Conservation (phyloP, 2,113 vertebrate genomes). For the Haliaeetus leucogaster region DNA sequence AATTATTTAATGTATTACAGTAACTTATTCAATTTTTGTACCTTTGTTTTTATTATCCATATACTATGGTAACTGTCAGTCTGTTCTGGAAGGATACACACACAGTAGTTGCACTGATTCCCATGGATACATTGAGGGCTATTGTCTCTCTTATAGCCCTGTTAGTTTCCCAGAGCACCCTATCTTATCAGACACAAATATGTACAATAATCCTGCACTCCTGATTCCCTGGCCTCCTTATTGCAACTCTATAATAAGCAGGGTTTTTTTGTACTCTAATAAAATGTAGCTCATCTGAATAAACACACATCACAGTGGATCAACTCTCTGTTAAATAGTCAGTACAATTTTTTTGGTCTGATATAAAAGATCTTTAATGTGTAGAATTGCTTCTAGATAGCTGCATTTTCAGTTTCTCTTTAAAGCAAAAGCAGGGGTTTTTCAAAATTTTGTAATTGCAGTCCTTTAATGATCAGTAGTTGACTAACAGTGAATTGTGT, state of each 20-base stretch:
- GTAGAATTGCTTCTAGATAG: background rate
- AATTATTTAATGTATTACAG: background rate
- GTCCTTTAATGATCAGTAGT: background rate
- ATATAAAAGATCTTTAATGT: background rate
- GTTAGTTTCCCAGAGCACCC: background rate
- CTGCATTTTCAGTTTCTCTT: background rate
- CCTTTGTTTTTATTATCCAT: background rate
- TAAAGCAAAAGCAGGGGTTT: background rate
- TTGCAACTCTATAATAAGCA: background rate
- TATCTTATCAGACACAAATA: background rate
- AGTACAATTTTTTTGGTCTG: background rate
- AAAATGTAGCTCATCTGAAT: background rate
- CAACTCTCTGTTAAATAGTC: background rate
- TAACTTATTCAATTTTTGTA: background rate
- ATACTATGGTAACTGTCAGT: background rate
- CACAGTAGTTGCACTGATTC: background rate
- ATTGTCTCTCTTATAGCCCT: background rate
- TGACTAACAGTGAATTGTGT: background rate
- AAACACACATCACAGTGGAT: background rate
- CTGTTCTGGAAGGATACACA: background rate
- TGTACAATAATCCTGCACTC: background rate
- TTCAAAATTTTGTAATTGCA: background rate
- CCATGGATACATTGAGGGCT: background rate
- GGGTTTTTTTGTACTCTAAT: background rate
- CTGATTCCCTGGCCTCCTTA: background rate